Evolutionary conservation across 2,113 vertebrate genomes (phyloP).

Genomic region (Microtus oregoni): DNA sequence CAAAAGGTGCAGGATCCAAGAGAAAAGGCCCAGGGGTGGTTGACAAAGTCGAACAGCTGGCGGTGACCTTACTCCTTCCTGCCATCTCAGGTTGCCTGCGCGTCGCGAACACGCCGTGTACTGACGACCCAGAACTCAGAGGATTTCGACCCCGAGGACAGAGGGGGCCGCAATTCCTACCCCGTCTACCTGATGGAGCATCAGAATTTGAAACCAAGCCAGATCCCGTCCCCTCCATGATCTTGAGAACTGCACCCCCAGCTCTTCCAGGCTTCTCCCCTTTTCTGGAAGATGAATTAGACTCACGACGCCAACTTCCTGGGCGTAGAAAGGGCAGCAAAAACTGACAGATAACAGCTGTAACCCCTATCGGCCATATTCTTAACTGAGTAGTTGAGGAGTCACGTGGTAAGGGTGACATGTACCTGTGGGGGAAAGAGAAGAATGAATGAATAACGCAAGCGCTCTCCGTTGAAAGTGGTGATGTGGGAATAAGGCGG

Average conservation of each 20-base stretch:
- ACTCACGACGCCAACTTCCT: neutral
- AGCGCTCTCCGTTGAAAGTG: neutral
- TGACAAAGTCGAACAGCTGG: neutral
- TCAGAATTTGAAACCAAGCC: slow-evolving; percentile 55
- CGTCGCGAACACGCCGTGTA: neutral
- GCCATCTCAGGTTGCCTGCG: slow-evolving; percentile 31
- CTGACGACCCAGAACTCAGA: neutral
- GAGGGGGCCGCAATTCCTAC: slow-evolving; percentile 66
- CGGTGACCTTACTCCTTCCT: neutral
- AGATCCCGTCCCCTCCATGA: slow-evolving; percentile 54
- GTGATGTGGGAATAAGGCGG: neutral
- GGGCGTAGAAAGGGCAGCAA: slow-evolving; percentile 14
- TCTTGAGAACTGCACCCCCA: neutral
- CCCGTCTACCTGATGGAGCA: slow-evolving; percentile 79
- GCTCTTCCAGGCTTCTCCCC: neutral
- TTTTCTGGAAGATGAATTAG: neutral
- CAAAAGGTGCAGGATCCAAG: neutral
- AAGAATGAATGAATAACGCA: neutral
- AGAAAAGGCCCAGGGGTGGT: neutral
- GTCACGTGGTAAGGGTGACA: neutral
- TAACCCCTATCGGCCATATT: neutral
- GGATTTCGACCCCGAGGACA: slow-evolving; percentile 13
- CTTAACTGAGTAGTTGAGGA: neutral
- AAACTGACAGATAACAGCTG: neutral
- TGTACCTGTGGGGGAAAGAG: neutral